Percentiles rank a stretch among this genome's conserved stretches.
These are phyloP conservation scores for Trichogramma dendrolimi DNA, from an alignment of 2,888 invertebrate genomes.

Conservation along the genomic window DNA sequence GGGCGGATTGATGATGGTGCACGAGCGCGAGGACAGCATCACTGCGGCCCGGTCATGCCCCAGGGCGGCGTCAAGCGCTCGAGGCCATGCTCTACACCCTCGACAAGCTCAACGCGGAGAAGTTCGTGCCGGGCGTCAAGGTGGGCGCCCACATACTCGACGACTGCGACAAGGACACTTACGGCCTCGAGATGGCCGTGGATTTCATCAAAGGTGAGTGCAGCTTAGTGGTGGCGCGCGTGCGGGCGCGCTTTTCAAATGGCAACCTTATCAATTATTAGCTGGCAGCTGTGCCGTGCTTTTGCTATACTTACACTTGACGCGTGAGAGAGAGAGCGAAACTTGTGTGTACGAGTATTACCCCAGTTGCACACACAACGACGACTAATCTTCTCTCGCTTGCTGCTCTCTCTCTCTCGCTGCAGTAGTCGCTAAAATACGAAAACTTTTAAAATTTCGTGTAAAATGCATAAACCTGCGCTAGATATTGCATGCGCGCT, in stretches of 20 bases:
- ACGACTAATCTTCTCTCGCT: neutral
- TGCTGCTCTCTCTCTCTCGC: neutral
- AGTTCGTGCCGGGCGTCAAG: conserved; percentile 65
- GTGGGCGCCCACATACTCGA: conserved; percentile 83
- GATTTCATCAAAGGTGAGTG: conserved; percentile 87
- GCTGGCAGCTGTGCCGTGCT: too few relatives aligned
- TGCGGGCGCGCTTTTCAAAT: too few relatives aligned
- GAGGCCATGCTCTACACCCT: conserved; percentile 87
- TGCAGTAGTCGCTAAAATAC: neutral
- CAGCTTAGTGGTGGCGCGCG: too few relatives aligned
- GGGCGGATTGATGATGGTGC: conserved; percentile 91
- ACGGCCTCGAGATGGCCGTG: conserved; percentile 86
- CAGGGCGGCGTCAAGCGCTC: conserved; percentile 82
- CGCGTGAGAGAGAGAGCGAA: too few relatives aligned
- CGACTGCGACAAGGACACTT: conserved; percentile 89
- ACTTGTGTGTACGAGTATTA: too few relatives aligned
- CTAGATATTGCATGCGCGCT: too few relatives aligned
- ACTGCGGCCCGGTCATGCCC: conserved; percentile 87
- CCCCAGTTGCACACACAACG: neutral
- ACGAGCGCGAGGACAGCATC: conserved; percentile 73
- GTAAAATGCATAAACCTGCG: too few relatives aligned
- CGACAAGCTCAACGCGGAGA: conserved; percentile 64
- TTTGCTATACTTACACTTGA: too few relatives aligned
- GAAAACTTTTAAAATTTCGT: too few relatives aligned
- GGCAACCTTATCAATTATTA: too few relatives aligned